Evolutionary conservation across 2,888 invertebrate species (phyloP).

Genomic region (Apocheima hispidaria): DNA sequence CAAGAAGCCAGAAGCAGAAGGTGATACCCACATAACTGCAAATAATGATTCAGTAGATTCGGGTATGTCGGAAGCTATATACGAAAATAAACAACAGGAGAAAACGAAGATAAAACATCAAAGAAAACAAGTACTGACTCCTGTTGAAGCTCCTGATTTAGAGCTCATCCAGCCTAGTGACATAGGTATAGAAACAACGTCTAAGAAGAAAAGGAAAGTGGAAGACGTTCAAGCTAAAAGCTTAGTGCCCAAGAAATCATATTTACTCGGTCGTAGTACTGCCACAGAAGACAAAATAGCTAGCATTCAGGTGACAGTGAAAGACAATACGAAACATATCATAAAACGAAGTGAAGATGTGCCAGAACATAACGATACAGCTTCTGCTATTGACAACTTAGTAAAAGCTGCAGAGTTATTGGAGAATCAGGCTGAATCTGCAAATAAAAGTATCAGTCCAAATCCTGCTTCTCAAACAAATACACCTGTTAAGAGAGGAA

Average conservation of each 20-base stretch:
- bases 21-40: slow-evolving; percentile 48
- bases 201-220: slow-evolving; percentile 73
- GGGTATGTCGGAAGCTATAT: slow-evolving; percentile 60
- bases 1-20: slow-evolving; percentile 56
- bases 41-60: slow-evolving; percentile 68
- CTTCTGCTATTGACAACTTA: slow-evolving; percentile 78
- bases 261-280: slow-evolving; percentile 67
- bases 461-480: slow-evolving; percentile 55
- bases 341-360: slow-evolving; percentile 53
- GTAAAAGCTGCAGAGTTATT: slow-evolving; percentile 81
- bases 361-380: slow-evolving; percentile 59
- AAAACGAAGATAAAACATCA: slow-evolving; percentile 78
- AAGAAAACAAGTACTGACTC: slow-evolving; percentile 81
- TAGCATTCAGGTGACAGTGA: slow-evolving; percentile 45
- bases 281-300: slow-evolving; percentile 54
- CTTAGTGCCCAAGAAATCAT: slow-evolving; percentile 75
- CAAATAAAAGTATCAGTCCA: slow-evolving; percentile 48
- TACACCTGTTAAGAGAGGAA: slow-evolving; percentile 75
- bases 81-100: slow-evolving; percentile 64
- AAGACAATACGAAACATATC: slow-evolving; percentile 54
- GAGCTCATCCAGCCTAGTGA: slow-evolving; percentile 79
- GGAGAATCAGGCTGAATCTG: slow-evolving; percentile 72
- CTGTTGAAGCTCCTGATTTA: slow-evolving; percentile 76
- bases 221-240: slow-evolving; percentile 68
- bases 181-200: slow-evolving; percentile 67